Conservation (phyloP, 2,113 vertebrate genomes). For the Petroica traversi region DNA sequence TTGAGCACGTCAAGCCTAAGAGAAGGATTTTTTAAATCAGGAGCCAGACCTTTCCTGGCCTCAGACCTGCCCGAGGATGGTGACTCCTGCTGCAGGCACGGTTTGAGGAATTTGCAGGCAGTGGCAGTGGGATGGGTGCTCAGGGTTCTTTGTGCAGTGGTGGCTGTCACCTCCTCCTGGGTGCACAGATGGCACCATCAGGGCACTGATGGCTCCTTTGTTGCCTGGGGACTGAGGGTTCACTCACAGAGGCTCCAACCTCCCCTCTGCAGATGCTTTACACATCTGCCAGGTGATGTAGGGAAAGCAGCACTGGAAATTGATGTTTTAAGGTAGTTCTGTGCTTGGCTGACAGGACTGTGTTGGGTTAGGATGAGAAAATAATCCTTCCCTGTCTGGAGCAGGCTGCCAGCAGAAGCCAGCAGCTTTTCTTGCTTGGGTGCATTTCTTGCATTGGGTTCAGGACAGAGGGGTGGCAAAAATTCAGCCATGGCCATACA, state of each 20-base stretch:
- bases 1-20: background rate
- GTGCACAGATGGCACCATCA: background rate
- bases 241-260: background rate
- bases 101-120: background rate
- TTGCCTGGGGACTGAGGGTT: background rate
- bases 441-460: background rate
- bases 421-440: background rate
- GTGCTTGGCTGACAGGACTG: background rate
- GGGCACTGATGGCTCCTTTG: background rate
- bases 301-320: background rate
- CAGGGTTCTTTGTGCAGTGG: background rate
- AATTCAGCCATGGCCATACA: background rate
- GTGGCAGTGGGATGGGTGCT: accelerated
- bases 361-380: background rate
- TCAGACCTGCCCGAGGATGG: background rate
- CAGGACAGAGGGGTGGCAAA: background rate
- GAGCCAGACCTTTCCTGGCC: background rate
- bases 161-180: background rate
- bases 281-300: background rate
- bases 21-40: background rate
- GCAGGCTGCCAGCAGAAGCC: background rate
- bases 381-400: background rate
- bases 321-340: background rate
- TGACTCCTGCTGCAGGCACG: background rate
- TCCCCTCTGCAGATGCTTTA: background rate